These are phyloP conservation scores for Aplocera efformata DNA, from an alignment of 2,888 invertebrate species.

Conservation along the genomic window DNA sequence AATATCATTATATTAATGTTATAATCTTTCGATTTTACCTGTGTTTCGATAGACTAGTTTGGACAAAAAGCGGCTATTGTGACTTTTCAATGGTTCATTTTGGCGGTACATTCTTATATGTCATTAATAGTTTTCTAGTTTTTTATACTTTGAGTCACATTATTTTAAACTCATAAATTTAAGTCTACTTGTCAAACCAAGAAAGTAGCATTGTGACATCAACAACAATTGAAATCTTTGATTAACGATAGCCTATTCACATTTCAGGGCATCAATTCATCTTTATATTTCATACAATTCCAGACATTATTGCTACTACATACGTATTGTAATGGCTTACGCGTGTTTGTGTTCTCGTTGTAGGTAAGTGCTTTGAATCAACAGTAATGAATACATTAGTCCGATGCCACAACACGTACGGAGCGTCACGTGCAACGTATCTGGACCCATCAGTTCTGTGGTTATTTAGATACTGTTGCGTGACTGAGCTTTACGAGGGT, in stretches of 20 bases:
- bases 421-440: conserved; percentile 21
- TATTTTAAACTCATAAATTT: too few species aligned
- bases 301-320: conserved; percentile 7
- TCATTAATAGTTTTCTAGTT: too few species aligned
- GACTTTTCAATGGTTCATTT: too few species aligned
- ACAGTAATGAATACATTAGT: conserved; percentile 33
- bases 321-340: conserved; percentile 13
- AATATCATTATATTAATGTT: too few species aligned
- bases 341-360: conserved; percentile 21
- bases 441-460: conserved; percentile 16
- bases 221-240: not conserved
- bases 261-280: conserved; percentile 13
- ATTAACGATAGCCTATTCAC: conserved; percentile 5
- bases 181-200: too few species aligned
- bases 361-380: conserved; percentile 26
- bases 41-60: too few species aligned
- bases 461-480: conserved; percentile 24
- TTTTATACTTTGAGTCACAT: too few species aligned
- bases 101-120: too few species aligned
- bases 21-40: too few species aligned
- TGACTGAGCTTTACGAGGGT: conserved; percentile 19
- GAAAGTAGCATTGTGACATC: too few species aligned
- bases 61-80: too few species aligned
- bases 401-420: conserved; percentile 15
- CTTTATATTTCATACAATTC: conserved; percentile 4